Base-by-base conservation (phyloP, 1,140 invertebrate genomes). In the Drosophila sproati region DNA sequence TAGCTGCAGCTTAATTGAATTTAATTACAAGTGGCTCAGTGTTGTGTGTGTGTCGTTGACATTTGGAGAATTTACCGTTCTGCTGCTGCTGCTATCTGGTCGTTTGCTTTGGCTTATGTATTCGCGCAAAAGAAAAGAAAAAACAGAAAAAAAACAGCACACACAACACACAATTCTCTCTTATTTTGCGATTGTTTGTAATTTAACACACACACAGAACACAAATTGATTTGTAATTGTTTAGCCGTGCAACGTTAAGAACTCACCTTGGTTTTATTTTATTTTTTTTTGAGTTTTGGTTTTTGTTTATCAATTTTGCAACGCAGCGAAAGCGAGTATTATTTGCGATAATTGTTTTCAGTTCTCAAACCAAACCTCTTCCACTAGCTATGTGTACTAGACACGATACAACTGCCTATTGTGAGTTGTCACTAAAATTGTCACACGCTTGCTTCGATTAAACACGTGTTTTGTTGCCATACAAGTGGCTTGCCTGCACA, bases 271-370 rank as follows among this genome's bases (percentile, higher is more conserved):
- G 67, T 48, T 73, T 72, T 20, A 20, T 2, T 20, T 73, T 66
- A 55, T 54, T 32, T 62, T n/a, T 77, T 20, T 20, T 20, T 20
- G 20, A 0, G 20, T 20, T 20, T 20, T 20, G 20, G 47, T 54
- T 77, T 39, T 62, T 56, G 52, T 72, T 66, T 64, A 66, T 76
- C 61, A 72, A 66, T 76, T 72, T 76, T 72, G 69, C 73, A 76
- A 55, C 48, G 37, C 68, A 72, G 69, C 73, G 68, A 71, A 75
- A 71, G 67, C 61, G 61, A 72, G 72, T 72, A 66, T 61, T 76
- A 76, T 72, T 59, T 66, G 60, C 68, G 68, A 72, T 80, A 83
- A 77, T 83, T 83, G 80, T 83, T 78, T 78, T 82, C 60, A 73
- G 64, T 62, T 73, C 59, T 76, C 59, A 74, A 74, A 68, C 43